Conservation (phyloP, 1,140 invertebrate species). For the Oncopodura yosiiana region DNA sequence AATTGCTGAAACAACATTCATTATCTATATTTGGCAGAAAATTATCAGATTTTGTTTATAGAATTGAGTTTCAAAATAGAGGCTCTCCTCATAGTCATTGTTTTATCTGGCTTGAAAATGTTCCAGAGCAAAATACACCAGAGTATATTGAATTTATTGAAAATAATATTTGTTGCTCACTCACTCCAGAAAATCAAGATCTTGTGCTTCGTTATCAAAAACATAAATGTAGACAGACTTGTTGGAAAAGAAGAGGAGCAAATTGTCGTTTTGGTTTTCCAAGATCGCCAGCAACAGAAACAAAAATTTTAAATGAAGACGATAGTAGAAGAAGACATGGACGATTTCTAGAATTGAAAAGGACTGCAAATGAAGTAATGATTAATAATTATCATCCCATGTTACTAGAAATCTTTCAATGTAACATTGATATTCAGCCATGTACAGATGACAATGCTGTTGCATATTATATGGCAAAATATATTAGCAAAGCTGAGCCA, state of each 20-base stretch:
- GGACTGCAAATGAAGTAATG: conserved; percentile 4
- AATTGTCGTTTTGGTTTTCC: conserved; percentile 6
- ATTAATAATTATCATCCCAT: conserved; percentile 37
- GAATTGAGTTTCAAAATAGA: conserved; percentile 37
- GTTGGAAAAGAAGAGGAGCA: not conserved
- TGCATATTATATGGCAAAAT: conserved; percentile 29
- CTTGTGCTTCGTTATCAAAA: not conserved
- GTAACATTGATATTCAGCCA: conserved; percentile 38
- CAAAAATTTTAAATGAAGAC: too few species aligned
- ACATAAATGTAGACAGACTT: not conserved
- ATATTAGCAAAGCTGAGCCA: conserved; percentile 28
- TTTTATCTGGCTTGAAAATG: conserved; percentile 36
- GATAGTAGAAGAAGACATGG: conserved; percentile 21
- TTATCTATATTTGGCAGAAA: too few species aligned
- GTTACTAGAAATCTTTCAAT: conserved; percentile 36
- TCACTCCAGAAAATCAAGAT: too few species aligned
- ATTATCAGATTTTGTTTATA: conserved; percentile 30
- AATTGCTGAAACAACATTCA: not conserved
- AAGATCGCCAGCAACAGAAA: too few species aligned
- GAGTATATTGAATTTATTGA: not conserved
- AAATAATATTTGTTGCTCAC: not conserved
- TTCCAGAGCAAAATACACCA: conserved; percentile 26
- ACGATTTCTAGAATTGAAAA: conserved; percentile 2
- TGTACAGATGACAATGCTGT: conserved; percentile 14
- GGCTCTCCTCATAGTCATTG: conserved; percentile 37